phyloP scores from a whole-genome alignment of 2,888 invertebrate genomes.

The Trissoscelio sp. region DNA sequence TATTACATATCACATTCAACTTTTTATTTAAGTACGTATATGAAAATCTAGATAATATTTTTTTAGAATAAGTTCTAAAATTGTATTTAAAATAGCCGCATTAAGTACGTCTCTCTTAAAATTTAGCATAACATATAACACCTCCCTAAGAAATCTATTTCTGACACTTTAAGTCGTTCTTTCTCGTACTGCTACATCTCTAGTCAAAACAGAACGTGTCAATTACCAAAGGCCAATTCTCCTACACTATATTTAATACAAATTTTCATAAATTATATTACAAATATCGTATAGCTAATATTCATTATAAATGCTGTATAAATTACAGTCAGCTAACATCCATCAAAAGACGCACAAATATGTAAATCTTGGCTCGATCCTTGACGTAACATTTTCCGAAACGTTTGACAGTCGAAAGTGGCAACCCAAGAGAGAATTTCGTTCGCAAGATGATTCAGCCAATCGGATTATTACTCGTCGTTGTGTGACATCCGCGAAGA shows the following conservation, averaged over 20 bases:
- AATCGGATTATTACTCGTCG: conserved; percentile 48
- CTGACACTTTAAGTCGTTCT: not conserved
- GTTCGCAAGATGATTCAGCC: conserved; percentile 28
- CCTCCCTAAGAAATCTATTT: conserved; percentile 2
- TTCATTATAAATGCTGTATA: conserved; percentile 28
- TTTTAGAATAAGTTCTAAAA: conserved; percentile 33
- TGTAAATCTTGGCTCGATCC: conserved; percentile 20
- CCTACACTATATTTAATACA: not conserved
- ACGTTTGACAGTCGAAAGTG: conserved; percentile 40
- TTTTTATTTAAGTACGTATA: too few relatives aligned
- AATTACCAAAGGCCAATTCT: conserved; percentile 4
- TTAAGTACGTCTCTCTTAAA: conserved; percentile 22
- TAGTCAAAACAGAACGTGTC: conserved; percentile 9
- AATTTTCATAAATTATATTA: conserved; percentile 24
- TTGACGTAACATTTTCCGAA: conserved; percentile 33
- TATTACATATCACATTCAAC: too few relatives aligned
- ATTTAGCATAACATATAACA: conserved; percentile 19
- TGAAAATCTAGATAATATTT: conserved; percentile 18
- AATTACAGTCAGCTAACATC: not conserved
- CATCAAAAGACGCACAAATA: conserved; percentile 2
- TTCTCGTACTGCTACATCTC: not conserved
- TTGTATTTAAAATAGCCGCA: conserved; percentile 23
- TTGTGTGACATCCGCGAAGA: conserved; percentile 17
- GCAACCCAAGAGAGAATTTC: conserved; percentile 22
- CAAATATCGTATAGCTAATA: not conserved